Evolutionary conservation across 1,140 invertebrate genomes (phyloP), one percentile per base, ranked within the genome.

Genomic region (Bombus terrestris): DNA sequence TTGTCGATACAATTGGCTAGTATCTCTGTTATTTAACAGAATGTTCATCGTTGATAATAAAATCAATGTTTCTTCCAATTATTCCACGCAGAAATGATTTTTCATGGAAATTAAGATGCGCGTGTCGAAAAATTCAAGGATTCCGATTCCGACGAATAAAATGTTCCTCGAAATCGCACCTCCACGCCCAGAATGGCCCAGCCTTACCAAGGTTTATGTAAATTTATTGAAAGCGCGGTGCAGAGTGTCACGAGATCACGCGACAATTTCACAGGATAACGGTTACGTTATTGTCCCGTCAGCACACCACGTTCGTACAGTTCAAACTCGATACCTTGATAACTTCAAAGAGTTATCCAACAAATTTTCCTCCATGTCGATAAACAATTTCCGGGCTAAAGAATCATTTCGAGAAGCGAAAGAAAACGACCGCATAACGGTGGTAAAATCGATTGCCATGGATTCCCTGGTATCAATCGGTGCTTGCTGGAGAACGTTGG

Each of bases 181-280:
- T 32, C 18, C 9, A 28, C 22, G 5, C 2, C 28, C 12, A 6
- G 22, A 75, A 8, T 5, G 22, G 35, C 35, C 18, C 35, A 13
- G 47, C 13, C 8, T n/a, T 37, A 15, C 57, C 22, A 37, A 28
- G 66, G 15, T 72, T 81, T 72, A 71, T 81, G 79, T 12, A 72
- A 71, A 81, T 81, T 81, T 43, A 62, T 66, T 25, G 35, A 81
- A 57, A 37, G 79, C n/a, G 18, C 32, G 79, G 28, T 37, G 32
- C 32, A n/a, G 10, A 22, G 25, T n/a, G 47, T 81, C 68, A 41
- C 64, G 47, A 43, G 57, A 66, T 81, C 68, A 59, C 64, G 47
- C 64, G 57, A 66, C 62, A 28, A 41, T 72, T 72, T 72, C 43
- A 41, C 66, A 72, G 28, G 25, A 66, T 57, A 35, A 64, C 71